Conservation (phyloP, 2,888 invertebrate species). For the Andrena hattorfiana region DNA sequence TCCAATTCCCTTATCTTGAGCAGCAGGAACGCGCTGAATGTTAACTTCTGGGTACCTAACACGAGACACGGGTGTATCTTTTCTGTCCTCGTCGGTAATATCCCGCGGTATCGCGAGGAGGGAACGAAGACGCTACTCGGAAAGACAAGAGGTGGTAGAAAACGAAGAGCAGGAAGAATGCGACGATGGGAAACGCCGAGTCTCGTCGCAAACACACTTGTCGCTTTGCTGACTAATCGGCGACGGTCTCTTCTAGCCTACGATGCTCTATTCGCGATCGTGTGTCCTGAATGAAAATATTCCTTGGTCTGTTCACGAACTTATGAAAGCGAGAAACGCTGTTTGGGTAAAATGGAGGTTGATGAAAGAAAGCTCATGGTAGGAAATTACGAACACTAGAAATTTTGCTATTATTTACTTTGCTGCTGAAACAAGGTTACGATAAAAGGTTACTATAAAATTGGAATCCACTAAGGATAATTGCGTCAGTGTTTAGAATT, state of each 20-base stretch:
- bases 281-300: slow-evolving; percentile 23
- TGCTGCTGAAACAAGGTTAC: too few relatives aligned
- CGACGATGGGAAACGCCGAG: slow-evolving; percentile 47
- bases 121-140: slow-evolving; percentile 47
- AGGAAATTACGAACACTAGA: too few relatives aligned
- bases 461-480: too few relatives aligned
- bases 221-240: slow-evolving; percentile 65
- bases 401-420: too few relatives aligned
- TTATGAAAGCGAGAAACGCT: slow-evolving; percentile 14
- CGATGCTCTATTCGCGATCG: slow-evolving; percentile 36
- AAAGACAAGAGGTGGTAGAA: slow-evolving; percentile 37
- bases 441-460: too few relatives aligned
- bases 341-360: neutral
- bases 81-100: slow-evolving; percentile 66
- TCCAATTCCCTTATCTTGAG: slow-evolving; percentile 60
- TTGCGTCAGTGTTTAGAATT: too few relatives aligned
- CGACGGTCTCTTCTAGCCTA: slow-evolving; percentile 27
- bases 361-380: too few relatives aligned
- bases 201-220: slow-evolving; percentile 52
- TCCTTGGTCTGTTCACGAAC: slow-evolving; percentile 35
- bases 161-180: slow-evolving; percentile 51
- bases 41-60: slow-evolving; percentile 79
- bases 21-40: slow-evolving; percentile 78
- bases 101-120: slow-evolving; percentile 31
- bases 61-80: slow-evolving; percentile 74